A percentile compares a stretch with the other conserved stretches of the same genome.
phyloP scores from a whole-genome alignment of 2,113 vertebrate genomes.

The Notechis scutatus region DNA sequence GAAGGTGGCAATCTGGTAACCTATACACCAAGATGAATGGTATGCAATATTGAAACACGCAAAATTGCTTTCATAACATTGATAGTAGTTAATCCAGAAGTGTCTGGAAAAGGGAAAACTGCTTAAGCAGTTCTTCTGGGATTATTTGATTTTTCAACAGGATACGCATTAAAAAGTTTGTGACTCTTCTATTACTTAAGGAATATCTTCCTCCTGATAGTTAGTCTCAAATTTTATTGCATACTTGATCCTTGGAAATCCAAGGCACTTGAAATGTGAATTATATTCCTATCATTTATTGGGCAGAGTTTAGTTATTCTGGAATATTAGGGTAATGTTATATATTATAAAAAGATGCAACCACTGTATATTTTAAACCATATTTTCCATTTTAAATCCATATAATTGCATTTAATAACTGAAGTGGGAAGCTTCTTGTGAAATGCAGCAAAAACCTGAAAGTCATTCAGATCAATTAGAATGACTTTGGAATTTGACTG shows the following conservation, averaged over 20 bases:
- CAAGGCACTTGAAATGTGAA: background rate
- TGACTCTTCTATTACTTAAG: background rate
- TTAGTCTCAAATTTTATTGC: background rate
- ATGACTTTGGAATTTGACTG: conserved; percentile 51
- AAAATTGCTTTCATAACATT: background rate
- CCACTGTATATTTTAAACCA: conserved; percentile 28
- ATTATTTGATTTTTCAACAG: background rate
- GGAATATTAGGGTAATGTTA: conserved; percentile 28
- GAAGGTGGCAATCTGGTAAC: no score
- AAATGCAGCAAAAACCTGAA: conserved; percentile 41
- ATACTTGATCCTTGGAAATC: background rate
- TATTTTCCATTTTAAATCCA: conserved; percentile 49
- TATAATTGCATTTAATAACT: conserved; percentile 56
- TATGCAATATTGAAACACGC: background rate
- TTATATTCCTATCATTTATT: conserved; percentile 43
- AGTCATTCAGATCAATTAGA: conserved; percentile 63
- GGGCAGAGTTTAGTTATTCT: conserved; percentile 25
- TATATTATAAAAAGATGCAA: conserved; percentile 14
- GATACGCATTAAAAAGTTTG: background rate
- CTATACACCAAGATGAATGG: background rate
- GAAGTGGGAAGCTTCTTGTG: conserved; percentile 44
- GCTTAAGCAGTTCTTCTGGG: background rate
- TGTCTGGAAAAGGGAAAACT: background rate
- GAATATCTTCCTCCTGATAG: conserved; percentile 18
- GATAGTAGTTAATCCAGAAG: background rate